Conservation (phyloP, 2,797 vertebrate genomes). For the Hydrocynus forskahlii region DNA sequence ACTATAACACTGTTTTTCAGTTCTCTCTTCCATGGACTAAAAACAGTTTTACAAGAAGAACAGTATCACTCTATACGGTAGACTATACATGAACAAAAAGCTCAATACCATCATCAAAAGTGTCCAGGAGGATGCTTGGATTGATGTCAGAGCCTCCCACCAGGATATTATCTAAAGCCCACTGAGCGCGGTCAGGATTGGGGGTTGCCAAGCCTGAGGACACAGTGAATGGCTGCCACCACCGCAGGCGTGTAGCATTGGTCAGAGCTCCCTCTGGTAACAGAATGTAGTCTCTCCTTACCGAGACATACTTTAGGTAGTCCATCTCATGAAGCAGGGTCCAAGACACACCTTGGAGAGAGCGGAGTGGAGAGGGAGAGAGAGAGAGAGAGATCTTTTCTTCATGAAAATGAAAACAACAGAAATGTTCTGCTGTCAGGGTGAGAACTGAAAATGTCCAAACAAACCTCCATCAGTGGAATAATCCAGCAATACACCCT, state of each 20-base stretch:
- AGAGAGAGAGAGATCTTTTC: neutral
- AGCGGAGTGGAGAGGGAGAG: too few species aligned
- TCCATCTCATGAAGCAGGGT: slow-evolving; percentile 97
- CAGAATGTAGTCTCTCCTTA: slow-evolving; percentile 93
- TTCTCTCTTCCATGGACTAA: too few species aligned
- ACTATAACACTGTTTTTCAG: too few species aligned
- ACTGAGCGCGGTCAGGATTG: slow-evolving; percentile 90
- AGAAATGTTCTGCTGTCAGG: neutral
- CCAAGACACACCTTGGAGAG: slow-evolving; percentile 90
- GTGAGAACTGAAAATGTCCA: neutral
- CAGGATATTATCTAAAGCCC: slow-evolving; percentile 96
- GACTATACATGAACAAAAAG: neutral
- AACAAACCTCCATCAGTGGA: slow-evolving; percentile 89
- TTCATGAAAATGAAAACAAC: neutral
- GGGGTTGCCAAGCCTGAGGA: slow-evolving; percentile 86
- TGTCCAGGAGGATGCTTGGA: slow-evolving; percentile 93
- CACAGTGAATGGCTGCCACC: slow-evolving; percentile 96
- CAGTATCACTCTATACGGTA: neutral
- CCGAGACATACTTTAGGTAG: slow-evolving; percentile 94
- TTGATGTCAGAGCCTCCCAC: slow-evolving; percentile 98
- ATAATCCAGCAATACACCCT: slow-evolving; percentile 94
- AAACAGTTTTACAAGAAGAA: too few species aligned
- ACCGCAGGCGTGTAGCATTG: slow-evolving; percentile 93
- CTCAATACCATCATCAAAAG: slow-evolving; percentile 90
- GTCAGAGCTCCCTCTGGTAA: slow-evolving; percentile 90